phyloP scores from a whole-genome alignment of 92 coral and sea anemone genomes.

The Bergia puertoricense region DNA sequence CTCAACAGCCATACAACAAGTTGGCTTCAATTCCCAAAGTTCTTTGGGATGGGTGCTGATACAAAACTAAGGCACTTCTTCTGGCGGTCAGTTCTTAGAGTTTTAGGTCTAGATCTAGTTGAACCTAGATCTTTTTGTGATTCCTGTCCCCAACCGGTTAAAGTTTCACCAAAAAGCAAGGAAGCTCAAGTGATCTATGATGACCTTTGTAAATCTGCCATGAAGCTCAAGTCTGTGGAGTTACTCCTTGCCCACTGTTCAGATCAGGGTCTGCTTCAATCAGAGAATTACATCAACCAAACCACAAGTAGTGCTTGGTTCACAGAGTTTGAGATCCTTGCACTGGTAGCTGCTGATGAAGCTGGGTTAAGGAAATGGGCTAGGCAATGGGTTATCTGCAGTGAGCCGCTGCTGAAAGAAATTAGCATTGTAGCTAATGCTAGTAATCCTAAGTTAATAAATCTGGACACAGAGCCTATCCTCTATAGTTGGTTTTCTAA shows the following conservation, averaged over 20 bases:
- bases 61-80: slow-evolving; percentile 19
- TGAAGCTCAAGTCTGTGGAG: slow-evolving; percentile 33
- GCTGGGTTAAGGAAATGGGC: slow-evolving; percentile 36
- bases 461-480: not conserved
- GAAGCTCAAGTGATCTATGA: not conserved
- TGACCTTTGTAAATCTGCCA: not conserved
- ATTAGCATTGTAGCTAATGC: slow-evolving; percentile 9
- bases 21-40: slow-evolving; percentile 22
- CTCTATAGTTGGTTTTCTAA: slow-evolving; percentile 15
- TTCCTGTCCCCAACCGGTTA: not conserved
- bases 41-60: slow-evolving; percentile 44
- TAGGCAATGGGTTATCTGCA: slow-evolving; percentile 2
- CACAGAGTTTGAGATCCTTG: slow-evolving; percentile 19
- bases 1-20: not conserved
- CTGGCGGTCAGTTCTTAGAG: slow-evolving; percentile 36
- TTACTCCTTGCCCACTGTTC: not conserved
- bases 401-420: slow-evolving; percentile 25
- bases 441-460: not conserved
- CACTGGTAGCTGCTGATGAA: slow-evolving; percentile 38
- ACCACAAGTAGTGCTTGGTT: slow-evolving; percentile 37
- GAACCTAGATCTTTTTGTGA: not conserved
- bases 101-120: not conserved
- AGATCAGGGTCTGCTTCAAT: slow-evolving; percentile 5
- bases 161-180: not conserved
- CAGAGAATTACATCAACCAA: slow-evolving; percentile 30